phyloP scores from a whole-genome alignment of 1,140 invertebrate genomes.

The Caenorhabditis brenneri region DNA sequence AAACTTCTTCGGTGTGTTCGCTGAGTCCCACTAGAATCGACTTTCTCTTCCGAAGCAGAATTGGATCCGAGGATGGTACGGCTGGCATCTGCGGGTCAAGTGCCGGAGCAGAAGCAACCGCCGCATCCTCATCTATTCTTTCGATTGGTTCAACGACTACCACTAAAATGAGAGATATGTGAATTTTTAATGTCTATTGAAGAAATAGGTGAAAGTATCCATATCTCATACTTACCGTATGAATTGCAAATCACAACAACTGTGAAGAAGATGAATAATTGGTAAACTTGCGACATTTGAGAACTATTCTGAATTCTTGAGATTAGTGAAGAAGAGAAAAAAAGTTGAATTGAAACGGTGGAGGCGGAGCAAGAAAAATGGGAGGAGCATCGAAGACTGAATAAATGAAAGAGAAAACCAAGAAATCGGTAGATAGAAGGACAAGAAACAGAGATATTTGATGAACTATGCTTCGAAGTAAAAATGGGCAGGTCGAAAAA shows the following conservation, averaged over 20 bases:
- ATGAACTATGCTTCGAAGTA: background rate
- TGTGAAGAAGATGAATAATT: background rate
- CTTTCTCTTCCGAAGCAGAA: constrained; percentile 35
- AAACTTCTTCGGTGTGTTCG: constrained; percentile 21
- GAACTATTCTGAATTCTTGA: background rate
- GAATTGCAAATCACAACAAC: background rate
- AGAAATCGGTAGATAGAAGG: too few relatives aligned
- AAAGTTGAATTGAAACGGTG: background rate
- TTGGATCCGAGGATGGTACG: constrained; percentile 13
- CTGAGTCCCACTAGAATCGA: constrained; percentile 33
- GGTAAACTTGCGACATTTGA: background rate
- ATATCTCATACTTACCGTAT: background rate
- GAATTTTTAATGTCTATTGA: background rate
- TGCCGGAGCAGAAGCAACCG: background rate
- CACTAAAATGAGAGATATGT: constrained; percentile 7
- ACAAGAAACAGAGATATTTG: background rate
- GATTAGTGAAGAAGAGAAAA: background rate
- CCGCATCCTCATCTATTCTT: background rate
- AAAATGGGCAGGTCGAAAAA: background rate
- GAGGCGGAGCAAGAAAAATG: background rate
- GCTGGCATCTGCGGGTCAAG: background rate
- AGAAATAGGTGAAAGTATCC: background rate
- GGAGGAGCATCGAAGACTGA: background rate
- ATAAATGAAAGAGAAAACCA: too few relatives aligned
- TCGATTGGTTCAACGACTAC: constrained; percentile 28